Base-by-base conservation (phyloP, 2,113 vertebrate species). In the Cyprinus carpio region DNA sequence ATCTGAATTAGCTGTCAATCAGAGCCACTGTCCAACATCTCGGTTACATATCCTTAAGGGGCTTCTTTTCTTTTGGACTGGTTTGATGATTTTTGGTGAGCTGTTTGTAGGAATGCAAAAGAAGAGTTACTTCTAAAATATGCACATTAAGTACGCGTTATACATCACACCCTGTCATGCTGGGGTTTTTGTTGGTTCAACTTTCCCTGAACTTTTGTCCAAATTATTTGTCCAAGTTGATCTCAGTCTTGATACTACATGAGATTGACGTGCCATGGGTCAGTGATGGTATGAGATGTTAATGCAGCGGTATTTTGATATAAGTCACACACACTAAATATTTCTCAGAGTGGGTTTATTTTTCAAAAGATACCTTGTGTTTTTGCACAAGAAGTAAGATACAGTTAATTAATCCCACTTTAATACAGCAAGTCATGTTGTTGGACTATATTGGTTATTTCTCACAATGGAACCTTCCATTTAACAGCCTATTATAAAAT, bases 1-100 rank as follows among this genome's bases (percentile, higher is more conserved):
- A 37, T 76, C 64, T 40, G 82, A 65, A 84, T 83, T 83, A 64
- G 56, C 49, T 80, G 84, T 81, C 77, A 81, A 23, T 81, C 76
- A 81, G 2, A 20, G 20, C 27, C 58, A 25, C 60, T 84, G 16
- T 49, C 84, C 25, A 37, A 25, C 1, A 1, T 82, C 8, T 58
- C 4, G 3, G 10, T 81, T 76, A 54, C 15, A 76, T 54, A 76
- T 76, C 49, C 16, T 76, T 54, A 54, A 76, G 49, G 46, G 27
- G 34, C 37, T 62, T 46, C 58, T 37, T 65, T 49, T 65, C 23
- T 20, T 65, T 81, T 31, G n/a, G 6, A 5, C 51, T 6, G 20
- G 56, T 80, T 40, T 80, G 56, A 80, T 62, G 77, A 43, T 43
- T 29, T 81, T 60, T 9, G n/a, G 20, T 80, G 37, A 6, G 34